Evolutionary conservation across 2,797 vertebrate species (phyloP).

Genomic region (Parauchenoglanis ngamensis): DNA sequence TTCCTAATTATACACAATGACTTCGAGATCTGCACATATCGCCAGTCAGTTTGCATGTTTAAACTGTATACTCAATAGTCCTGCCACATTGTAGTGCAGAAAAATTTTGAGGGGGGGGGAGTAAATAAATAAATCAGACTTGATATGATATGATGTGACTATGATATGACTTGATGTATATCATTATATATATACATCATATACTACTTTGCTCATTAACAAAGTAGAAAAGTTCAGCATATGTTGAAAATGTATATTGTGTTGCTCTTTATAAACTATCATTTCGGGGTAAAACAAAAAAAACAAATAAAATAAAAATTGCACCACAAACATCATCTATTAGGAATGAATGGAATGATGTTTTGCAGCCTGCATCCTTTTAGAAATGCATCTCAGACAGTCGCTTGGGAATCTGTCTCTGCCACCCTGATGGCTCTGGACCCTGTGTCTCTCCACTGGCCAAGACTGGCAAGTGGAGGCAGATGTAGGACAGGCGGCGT

Average conservation of each 20-base stretch:
- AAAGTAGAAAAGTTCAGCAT: neutral
- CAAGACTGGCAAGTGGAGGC: conserved; percentile 48
- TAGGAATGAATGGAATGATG: conserved; percentile 4
- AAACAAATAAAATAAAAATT: neutral
- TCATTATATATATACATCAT: neutral
- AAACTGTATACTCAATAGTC: conserved; percentile 47
- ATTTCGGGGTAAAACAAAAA: neutral
- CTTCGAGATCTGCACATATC: conserved; percentile 53
- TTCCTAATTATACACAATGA: conserved; percentile 63
- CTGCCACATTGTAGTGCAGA: conserved; percentile 34
- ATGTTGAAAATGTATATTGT: neutral
- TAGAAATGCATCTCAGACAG: conserved; percentile 63
- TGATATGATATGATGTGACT: neutral
- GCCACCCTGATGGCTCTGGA: conserved; percentile 42
- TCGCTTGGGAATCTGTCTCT: conserved; percentile 62
- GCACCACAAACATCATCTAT: neutral
- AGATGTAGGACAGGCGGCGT: conserved; percentile 48
- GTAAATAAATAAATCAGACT: neutral
- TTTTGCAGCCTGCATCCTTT: conserved; percentile 57
- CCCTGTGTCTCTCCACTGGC: conserved; percentile 57
- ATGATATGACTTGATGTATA: neutral
- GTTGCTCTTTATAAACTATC: neutral
- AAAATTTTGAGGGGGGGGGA: neutral
- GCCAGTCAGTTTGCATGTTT: conserved; percentile 53
- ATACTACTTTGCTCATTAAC: neutral